Conservation (phyloP, 2,113 vertebrate genomes). For the Furnarius figulus region DNA sequence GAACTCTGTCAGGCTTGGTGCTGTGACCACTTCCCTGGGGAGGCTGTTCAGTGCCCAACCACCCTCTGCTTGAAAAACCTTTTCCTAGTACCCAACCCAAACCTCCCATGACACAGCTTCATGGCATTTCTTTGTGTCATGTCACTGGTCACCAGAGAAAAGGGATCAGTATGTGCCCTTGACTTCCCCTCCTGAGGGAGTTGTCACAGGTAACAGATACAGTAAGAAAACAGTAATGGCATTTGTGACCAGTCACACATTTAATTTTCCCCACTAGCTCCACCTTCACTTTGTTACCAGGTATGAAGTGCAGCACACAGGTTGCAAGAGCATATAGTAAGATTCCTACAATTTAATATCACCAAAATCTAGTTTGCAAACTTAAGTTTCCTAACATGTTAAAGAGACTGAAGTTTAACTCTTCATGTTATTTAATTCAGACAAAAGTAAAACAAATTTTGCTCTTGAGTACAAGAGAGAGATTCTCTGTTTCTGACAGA, state of each 20-base stretch:
- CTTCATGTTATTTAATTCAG: neutral
- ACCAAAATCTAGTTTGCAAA: neutral
- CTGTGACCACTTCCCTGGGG: neutral
- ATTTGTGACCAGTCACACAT: neutral
- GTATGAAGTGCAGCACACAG: neutral
- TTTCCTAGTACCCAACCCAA: neutral
- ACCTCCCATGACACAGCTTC: neutral
- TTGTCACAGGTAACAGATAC: neutral
- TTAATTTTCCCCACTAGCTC: neutral
- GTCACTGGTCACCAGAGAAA: neutral
- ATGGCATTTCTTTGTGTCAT: neutral
- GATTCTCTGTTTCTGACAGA: neutral
- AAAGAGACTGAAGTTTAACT: neutral
- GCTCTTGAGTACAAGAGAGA: neutral
- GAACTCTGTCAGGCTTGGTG: neutral
- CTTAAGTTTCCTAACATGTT: neutral
- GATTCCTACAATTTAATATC: neutral
- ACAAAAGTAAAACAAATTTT: neutral
- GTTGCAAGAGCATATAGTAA: neutral
- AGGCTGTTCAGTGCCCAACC: neutral
- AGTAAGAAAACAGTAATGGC: neutral
- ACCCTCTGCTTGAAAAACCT: neutral
- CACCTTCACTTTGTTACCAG: neutral
- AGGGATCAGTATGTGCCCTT: neutral
- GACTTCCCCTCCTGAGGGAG: neutral